These are phyloP conservation scores for Cantharis nigra DNA, from an alignment of 2,888 invertebrate genomes.

Conservation along the genomic window DNA sequence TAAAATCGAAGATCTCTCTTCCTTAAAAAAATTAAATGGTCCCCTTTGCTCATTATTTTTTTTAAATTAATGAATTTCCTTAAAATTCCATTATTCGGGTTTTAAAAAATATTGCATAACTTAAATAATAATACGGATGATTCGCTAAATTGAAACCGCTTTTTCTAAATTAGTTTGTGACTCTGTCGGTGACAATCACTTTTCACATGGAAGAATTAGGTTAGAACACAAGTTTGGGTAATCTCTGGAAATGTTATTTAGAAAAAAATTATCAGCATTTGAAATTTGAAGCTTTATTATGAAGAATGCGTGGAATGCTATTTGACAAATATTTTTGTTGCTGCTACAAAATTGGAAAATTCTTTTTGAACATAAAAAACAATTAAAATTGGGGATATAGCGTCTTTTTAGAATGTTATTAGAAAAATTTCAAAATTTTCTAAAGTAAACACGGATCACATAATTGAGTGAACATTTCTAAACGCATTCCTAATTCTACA, in stretches of 20 bases:
- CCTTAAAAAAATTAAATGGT: background rate
- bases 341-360: background rate
- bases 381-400: background rate
- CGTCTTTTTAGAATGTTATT: background rate
- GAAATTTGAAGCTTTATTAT: background rate
- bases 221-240: background rate
- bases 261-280: background rate
- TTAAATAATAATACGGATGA: background rate
- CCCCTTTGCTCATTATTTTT: no score
- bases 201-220: background rate
- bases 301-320: background rate
- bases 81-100: background rate
- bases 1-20: background rate
- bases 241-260: background rate
- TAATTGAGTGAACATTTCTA: constrained; percentile 18
- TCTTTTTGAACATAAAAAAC: background rate
- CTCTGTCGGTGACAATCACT: background rate
- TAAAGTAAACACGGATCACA: constrained; percentile 1
- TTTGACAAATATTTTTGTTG: background rate
- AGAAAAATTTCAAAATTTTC: background rate
- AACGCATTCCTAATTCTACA: background rate
- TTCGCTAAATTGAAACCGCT: background rate
- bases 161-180: background rate
- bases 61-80: no score
- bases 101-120: no score